Base-by-base conservation (phyloP, 2,113 vertebrate genomes). In the Nannospalax galili region DNA sequence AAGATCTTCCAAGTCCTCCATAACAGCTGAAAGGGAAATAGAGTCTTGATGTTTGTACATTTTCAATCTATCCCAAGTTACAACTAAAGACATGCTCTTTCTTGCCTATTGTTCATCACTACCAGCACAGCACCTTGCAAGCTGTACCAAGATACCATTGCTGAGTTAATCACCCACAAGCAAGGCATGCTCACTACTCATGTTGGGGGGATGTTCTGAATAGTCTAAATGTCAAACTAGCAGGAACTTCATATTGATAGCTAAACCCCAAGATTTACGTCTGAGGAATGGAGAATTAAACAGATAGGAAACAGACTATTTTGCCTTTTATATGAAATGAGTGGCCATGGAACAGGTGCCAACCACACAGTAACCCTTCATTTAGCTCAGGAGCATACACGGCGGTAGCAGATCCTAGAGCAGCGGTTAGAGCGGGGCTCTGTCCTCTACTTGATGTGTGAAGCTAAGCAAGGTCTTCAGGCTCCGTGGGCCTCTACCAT, bases 1-100 rank as follows among this genome's bases (percentile, higher is more conserved):
- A 99, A 0, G 99, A 99, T 79, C 99, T 98, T 84, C 99, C 99
- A 0, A 99, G 98, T 94, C 99, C 99, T 95, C 99, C 98, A 0
- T 99, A 99, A 92, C 99, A 99, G 98, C 99, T 99, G 98, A 93
- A 97, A 98, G 84, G 92, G 72, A 97, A 98, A 96, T 7, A 95
- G 73, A 22, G 24, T 97, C 88, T 67, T 95, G 90, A 0, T 15
- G 84, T 79, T 90, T 92, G 77, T 82, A 84, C 70, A 72, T 75
- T 94, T 94, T 78, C 69, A 90, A 73, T 91, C 37, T 24, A 67
- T 86, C 65, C 86, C 19, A 73, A 74, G 64, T 89, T 62, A 84
- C 11, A 94, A 89, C n/a, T 30, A 73, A 56, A 70, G 58, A 84
- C 37, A 35, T 45, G 2, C 2, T 75, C 20, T 74, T 80, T 70